Conservation (phyloP, 2,888 invertebrate species). For the Oligia fasciuncula region DNA sequence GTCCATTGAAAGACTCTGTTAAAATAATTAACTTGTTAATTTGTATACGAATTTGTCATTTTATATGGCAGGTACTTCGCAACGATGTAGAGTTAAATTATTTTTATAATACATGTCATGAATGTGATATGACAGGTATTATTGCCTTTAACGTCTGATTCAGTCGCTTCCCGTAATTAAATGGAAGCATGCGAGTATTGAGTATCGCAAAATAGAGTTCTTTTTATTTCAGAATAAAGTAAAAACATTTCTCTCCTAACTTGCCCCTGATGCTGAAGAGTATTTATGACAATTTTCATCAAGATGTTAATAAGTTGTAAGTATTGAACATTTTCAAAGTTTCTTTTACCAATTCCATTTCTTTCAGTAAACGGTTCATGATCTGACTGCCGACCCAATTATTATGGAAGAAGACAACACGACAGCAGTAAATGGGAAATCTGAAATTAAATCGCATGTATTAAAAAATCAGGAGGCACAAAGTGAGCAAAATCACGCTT, state of each 20-base stretch:
- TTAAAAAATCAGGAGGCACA: constrained; percentile 20
- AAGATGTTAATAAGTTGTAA: background rate
- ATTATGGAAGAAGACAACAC: background rate
- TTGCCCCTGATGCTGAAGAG: background rate
- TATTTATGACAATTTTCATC: constrained; percentile 6
- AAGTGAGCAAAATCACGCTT: constrained; percentile 11
- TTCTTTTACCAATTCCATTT: background rate
- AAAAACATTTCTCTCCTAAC: constrained; percentile 9
- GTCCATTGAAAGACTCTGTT: constrained; percentile 48
- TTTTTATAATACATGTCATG: constrained; percentile 27
- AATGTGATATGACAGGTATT: constrained; percentile 24
- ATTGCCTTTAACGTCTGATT: constrained; percentile 14
- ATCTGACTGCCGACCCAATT: background rate
- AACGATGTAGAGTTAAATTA: constrained; percentile 42
- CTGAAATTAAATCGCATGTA: constrained; percentile 5
- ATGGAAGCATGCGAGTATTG: constrained; percentile 20
- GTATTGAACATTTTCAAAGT: background rate
- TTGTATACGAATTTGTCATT: constrained; percentile 51
- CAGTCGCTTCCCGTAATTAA: constrained; percentile 36
- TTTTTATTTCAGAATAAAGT: constrained; percentile 18
- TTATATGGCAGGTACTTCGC: constrained; percentile 20
- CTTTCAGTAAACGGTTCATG: background rate
- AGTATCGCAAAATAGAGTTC: constrained; percentile 20
- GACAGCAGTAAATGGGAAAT: background rate
- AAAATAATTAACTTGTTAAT: constrained; percentile 57